phyloP scores from a whole-genome alignment of 35 echinoderm and acorn worm genomes.

The Strongylocentrotus purpuratus region DNA sequence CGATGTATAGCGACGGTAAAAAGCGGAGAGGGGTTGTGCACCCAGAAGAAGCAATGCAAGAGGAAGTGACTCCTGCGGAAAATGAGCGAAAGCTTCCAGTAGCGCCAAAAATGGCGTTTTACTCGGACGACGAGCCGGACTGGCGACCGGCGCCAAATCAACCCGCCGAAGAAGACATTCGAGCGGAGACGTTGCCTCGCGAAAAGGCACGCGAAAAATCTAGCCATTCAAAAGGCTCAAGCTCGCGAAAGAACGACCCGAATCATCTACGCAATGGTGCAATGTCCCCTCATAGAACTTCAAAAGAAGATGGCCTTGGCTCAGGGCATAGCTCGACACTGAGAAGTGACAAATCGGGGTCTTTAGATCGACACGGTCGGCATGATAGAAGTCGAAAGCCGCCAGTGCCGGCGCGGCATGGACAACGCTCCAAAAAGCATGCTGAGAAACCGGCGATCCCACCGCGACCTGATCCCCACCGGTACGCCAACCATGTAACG shows the following conservation, averaged over 20 bases:
- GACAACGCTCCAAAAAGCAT: background rate
- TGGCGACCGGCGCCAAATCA: background rate
- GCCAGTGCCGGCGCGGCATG: background rate
- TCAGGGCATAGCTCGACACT: conserved; percentile 27
- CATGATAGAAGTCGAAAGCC: conserved; percentile 39
- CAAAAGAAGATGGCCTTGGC: conserved; percentile 5
- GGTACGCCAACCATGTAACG: background rate
- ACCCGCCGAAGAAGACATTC: background rate
- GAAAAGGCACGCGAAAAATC: conserved; percentile 37
- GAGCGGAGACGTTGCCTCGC: conserved; percentile 20
- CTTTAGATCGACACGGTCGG: conserved; percentile 14
- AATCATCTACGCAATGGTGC: conserved; percentile 35
- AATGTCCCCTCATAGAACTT: conserved; percentile 26
- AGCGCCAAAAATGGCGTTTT: conserved; percentile 59
- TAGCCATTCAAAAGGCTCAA: background rate
- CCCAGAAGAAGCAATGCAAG: background rate
- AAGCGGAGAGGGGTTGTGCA: conserved; percentile 32
- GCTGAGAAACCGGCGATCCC: conserved; percentile 29
- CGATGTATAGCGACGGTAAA: conserved; percentile 28
- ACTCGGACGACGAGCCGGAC: conserved; percentile 44
- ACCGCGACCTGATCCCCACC: background rate
- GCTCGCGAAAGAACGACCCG: conserved; percentile 50
- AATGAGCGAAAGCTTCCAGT: conserved; percentile 61
- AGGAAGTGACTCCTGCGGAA: background rate
- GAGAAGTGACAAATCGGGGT: conserved; percentile 28